Evolutionary conservation across 2,888 invertebrate species (phyloP).

Genomic region (Andrena dorsata): DNA sequence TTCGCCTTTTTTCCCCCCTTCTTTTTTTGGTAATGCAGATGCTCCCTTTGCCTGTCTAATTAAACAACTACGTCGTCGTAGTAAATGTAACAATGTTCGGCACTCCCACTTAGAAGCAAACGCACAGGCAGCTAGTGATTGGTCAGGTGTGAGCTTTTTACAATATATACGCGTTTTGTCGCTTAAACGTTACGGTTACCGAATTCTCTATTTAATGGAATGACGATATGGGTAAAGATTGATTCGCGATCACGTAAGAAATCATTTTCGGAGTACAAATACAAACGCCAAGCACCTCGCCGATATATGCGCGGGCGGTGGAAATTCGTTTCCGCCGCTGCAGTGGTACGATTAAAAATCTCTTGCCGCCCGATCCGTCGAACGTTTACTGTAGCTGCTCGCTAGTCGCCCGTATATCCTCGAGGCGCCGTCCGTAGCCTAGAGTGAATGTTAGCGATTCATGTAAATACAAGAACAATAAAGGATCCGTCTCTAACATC

Average conservation of each 20-base stretch:
- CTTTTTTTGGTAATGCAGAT: slow-evolving; percentile 41
- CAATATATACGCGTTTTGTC: slow-evolving; percentile 54
- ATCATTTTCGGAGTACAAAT: slow-evolving; percentile 57
- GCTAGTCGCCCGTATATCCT: slow-evolving; percentile 27
- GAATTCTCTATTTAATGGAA: slow-evolving; percentile 67
- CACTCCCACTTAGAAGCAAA: slow-evolving; percentile 78
- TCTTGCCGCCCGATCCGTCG: slow-evolving; percentile 11
- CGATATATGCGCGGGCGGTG: slow-evolving; percentile 24
- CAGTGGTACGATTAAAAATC: background rate
- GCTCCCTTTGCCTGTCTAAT: slow-evolving; percentile 34
- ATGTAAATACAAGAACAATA: slow-evolving; percentile 66
- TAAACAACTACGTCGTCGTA: slow-evolving; percentile 63
- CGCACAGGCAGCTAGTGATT: slow-evolving; percentile 84
- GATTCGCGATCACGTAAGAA: slow-evolving; percentile 67
- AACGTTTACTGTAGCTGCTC: slow-evolving; percentile 31
- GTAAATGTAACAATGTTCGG: slow-evolving; percentile 69
- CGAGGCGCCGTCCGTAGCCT: slow-evolving; percentile 32
- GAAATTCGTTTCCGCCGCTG: slow-evolving; percentile 22
- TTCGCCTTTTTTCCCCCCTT: background rate
- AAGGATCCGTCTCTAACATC: slow-evolving; percentile 55
- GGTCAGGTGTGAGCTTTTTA: slow-evolving; percentile 81
- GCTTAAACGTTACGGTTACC: slow-evolving; percentile 57
- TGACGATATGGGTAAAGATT: slow-evolving; percentile 76
- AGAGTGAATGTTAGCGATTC: slow-evolving; percentile 58
- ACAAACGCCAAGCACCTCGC: slow-evolving; percentile 18